Conservation (phyloP, 2,888 invertebrate genomes). For the Stenotaenia linearis region DNA sequence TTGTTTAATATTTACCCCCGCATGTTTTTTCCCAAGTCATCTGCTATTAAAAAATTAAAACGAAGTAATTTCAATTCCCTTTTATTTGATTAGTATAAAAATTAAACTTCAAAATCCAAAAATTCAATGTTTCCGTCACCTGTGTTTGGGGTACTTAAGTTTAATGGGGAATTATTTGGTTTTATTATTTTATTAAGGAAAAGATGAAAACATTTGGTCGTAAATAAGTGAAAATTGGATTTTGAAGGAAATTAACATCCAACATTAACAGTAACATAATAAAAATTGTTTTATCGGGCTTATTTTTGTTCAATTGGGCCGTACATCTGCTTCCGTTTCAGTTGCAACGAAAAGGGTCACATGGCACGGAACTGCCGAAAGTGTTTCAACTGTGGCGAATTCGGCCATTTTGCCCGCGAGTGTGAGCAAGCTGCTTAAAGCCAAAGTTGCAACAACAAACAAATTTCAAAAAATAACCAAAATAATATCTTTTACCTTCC, state of each 20-base stretch:
- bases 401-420: constrained; percentile 50
- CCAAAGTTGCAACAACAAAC: constrained; percentile 8
- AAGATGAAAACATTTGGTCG: background rate
- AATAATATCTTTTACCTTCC: constrained; percentile 9
- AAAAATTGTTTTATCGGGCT: background rate
- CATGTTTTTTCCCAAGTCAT: background rate
- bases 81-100: background rate
- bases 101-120: background rate
- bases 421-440: constrained; percentile 40
- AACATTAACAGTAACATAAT: background rate
- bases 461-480: constrained; percentile 34
- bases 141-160: too few species aligned
- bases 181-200: background rate
- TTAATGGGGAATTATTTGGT: too few species aligned
- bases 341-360: constrained; percentile 49
- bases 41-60: background rate
- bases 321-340: constrained; percentile 39
- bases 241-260: background rate
- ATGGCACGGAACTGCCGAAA: constrained; percentile 49
- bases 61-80: background rate
- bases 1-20: background rate
- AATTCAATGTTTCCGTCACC: background rate
- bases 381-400: constrained; percentile 50
- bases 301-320: background rate
- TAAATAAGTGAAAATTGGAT: background rate